Evolutionary conservation across 2,888 invertebrate species (phyloP), one percentile per base, ranked within the genome.

Genomic region (Eristalis tenax): DNA sequence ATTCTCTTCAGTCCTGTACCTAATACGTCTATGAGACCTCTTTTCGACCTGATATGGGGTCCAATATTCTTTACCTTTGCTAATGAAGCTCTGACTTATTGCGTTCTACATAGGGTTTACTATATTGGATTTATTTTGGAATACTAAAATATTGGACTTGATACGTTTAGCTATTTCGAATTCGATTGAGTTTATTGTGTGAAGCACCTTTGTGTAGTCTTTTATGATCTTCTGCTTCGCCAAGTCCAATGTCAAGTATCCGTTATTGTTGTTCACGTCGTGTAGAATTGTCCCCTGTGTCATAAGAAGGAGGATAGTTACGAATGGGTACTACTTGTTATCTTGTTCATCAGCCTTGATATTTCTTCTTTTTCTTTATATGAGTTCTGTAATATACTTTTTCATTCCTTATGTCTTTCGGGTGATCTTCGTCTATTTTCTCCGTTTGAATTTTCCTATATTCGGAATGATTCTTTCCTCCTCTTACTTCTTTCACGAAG

Each of bases 211-310:
- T 6, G 5, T 66, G 32, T 66, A 66, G 40, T 66, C 40, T 26
- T 43, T 43, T 13, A 40, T 40, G 18, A 69, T 32, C 18, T 32
- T 69, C 15, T 18, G 6, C 18, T 56, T n/a, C 6, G 13, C 56
- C 32, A 56, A 57, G 28, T 56, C 10, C 8, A 57, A 15, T 32
- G 35, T 57, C n/a, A 69, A 28, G 10, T 69, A 56, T 6, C 69
- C 69, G 32, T 56, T 69, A 10, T 69, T 69, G 28, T 32, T 69
- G 32, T 69, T 69, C n/a, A 69, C 15, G 69, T 69, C 57, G 32
- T 56, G 26, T 15, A 66, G 11, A 40, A 13, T 23, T 4, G 50
- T 66, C 23, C 50, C 43, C 40, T 66, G 66, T 11, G 66, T 43
- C 22, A 23, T 66, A 10, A 32, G 28, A 32, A 8, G n/a, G 10